These are phyloP conservation scores for Dysdera silvatica DNA, from an alignment of 1,140 invertebrate genomes.

Conservation along the genomic window DNA sequence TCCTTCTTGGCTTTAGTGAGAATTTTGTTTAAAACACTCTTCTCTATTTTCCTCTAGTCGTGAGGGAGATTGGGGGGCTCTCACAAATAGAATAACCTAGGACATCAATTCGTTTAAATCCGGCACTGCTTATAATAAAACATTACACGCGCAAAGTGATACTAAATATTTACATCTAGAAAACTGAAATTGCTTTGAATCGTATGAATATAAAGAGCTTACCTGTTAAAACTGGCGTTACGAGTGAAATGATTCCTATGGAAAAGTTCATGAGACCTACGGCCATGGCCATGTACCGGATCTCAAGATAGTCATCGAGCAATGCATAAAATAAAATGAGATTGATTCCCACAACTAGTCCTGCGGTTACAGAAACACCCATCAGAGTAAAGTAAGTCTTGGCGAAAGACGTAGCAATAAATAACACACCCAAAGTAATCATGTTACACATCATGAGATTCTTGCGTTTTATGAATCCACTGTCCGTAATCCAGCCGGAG, in stretches of 20 bases:
- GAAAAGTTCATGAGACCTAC: conserved; percentile 28
- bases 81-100: too few relatives aligned
- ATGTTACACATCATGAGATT: conserved; percentile 26
- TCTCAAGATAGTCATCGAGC: conserved; percentile 31
- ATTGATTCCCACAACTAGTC: conserved; percentile 22
- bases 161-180: too few relatives aligned
- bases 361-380: conserved; percentile 11
- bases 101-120: too few relatives aligned
- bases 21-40: too few relatives aligned
- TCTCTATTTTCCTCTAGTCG: too few relatives aligned
- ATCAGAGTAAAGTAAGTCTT: conserved; percentile 22
- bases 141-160: too few relatives aligned
- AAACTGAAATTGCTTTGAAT: too few relatives aligned
- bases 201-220: too few relatives aligned
- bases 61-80: too few relatives aligned
- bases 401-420: conserved; percentile 15
- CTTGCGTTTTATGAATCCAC: conserved; percentile 22
- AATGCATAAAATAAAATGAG: conserved; percentile 32
- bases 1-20: too few relatives aligned
- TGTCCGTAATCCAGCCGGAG: conserved; percentile 31
- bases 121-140: too few relatives aligned
- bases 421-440: conserved; percentile 17
- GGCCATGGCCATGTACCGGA: conserved; percentile 25
- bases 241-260: conserved; percentile 11
- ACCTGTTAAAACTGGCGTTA: conserved; percentile 23